A percentile compares a stretch with the other conserved stretches of the same genome.
Evolutionary conservation across 2,113 vertebrate genomes (phyloP).

Genomic region (Sciurus niger): DNA sequence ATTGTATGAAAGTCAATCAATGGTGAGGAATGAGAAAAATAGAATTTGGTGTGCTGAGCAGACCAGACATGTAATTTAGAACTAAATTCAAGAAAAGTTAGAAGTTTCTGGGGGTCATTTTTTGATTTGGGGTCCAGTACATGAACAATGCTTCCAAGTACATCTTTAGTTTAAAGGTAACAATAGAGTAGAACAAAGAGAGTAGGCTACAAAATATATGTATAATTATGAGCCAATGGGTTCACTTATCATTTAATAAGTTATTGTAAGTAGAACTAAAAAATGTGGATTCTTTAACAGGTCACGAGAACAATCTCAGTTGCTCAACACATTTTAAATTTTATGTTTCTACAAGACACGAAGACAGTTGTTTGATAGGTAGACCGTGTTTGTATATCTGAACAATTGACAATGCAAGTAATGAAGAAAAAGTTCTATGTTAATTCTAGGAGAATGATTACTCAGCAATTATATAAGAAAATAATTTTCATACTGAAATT

Average conservation of each 20-base stretch:
- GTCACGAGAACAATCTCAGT: not conserved
- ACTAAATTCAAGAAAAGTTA: not conserved
- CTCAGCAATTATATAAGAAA: not conserved
- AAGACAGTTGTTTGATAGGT: not conserved
- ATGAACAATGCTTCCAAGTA: not conserved
- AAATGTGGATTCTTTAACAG: not conserved
- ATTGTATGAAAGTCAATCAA: not conserved
- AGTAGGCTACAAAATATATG: not conserved
- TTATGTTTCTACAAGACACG: not conserved
- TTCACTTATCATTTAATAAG: not conserved
- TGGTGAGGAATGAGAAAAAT: not conserved
- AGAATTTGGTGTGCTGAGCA: not conserved
- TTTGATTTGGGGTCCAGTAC: not conserved
- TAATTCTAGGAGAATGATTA: not conserved
- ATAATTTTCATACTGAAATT: not conserved
- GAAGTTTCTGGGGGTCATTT: not conserved
- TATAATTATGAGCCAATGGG: not conserved
- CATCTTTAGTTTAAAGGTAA: not conserved
- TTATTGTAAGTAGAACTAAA: not conserved
- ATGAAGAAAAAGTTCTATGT: not conserved
- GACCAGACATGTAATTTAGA: not conserved
- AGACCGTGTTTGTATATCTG: not conserved
- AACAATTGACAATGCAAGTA: not conserved
- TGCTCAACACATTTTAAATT: not conserved
- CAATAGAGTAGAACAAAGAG: not conserved